Evolutionary conservation across 2,888 invertebrate genomes (phyloP), one percentile per base, ranked within the genome.

Genomic region (Candidula unifasciata): DNA sequence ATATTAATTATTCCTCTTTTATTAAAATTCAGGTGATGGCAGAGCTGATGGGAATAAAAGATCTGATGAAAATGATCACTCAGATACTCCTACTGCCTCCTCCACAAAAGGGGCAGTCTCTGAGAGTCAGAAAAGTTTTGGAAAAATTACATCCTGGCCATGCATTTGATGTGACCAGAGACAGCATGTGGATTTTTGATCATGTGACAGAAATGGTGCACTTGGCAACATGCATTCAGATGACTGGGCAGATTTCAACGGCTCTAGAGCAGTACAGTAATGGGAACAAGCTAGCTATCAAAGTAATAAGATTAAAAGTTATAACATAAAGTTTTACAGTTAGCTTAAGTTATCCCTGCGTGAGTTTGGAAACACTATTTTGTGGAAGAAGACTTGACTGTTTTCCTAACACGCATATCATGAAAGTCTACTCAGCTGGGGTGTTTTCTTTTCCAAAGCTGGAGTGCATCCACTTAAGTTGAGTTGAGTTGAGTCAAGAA

Each of bases 161-260:
- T 35, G 16, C n/a, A 13, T n/a, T 64, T 24, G 79, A 24, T 24
- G 33, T 24, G 64, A 76, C 76, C 52, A 83, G 83, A 21, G 82
- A 83, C 33, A 85, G 87, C 33, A 92, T 92, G 0, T 93, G 93
- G 93, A 90, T 91, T 0, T 89, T 93, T 74, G 92, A 93, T 82
- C 92, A 92, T 87, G 92, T 92, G 82, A 89, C 92, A 18, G 93
- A 93, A 87, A 89, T 93, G 27, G 91, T 93, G 24, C 90, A 93
- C 87, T 88, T 93, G 82, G 90, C 90, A 24, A 92, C 91, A 18
- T 91, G 91, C 83, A 89, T 93, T 37, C 91, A 93, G 87, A 89
- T 92, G 88, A 90, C 91, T 0, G 87, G 90, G 82, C 89, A 91
- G 86, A 90, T 93, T 27, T 87, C 88, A 27, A 88, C 89, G 37